Conservation (phyloP, 2,888 invertebrate species). For the Malthinus flaveolus region DNA sequence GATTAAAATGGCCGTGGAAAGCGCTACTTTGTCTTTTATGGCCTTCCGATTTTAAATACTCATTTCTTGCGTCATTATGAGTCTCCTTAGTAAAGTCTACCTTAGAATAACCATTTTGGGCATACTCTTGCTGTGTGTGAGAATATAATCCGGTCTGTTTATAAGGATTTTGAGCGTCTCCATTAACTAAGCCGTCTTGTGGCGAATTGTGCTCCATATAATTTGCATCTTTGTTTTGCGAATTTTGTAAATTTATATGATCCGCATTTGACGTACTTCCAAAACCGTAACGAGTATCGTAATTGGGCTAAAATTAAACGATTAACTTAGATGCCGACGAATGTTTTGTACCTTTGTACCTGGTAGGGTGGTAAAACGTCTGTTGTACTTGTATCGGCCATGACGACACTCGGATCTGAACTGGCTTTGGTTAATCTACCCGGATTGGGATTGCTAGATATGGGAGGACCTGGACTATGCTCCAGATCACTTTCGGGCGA, state of each 20-base stretch:
- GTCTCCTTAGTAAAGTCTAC: constrained; percentile 1
- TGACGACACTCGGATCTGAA: constrained; percentile 93
- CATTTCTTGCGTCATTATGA: constrained; percentile 25
- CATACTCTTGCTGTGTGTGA: constrained; percentile 32
- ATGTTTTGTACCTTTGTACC: constrained; percentile 52
- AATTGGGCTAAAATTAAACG: constrained; percentile 47
- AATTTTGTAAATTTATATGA: constrained; percentile 37
- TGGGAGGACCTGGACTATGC: constrained; percentile 73
- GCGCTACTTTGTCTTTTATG: constrained; percentile 53
- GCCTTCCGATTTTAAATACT: constrained; percentile 42
- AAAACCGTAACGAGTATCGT: constrained; percentile 53
- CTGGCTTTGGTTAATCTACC: constrained; percentile 73
- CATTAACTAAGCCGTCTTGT: constrained; percentile 44
- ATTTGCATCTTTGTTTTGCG: constrained; percentile 44
- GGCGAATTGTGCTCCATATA: constrained; percentile 44
- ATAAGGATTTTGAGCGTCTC: constrained; percentile 42
- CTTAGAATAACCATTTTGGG: constrained; percentile 34
- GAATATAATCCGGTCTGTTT: constrained; percentile 38
- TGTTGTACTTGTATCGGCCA: constrained; percentile 79
- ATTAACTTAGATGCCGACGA: not conserved
- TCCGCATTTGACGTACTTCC: constrained; percentile 35
- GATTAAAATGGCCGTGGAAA: constrained; percentile 48
- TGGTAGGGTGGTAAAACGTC: constrained; percentile 86
- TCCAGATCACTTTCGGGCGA: constrained; percentile 96
- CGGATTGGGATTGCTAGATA: constrained; percentile 59